Percentiles rank a stretch among this genome's conserved stretches.
phyloP scores from a whole-genome alignment of 2,888 invertebrate genomes.

The Lasioglossum oenotherae region DNA sequence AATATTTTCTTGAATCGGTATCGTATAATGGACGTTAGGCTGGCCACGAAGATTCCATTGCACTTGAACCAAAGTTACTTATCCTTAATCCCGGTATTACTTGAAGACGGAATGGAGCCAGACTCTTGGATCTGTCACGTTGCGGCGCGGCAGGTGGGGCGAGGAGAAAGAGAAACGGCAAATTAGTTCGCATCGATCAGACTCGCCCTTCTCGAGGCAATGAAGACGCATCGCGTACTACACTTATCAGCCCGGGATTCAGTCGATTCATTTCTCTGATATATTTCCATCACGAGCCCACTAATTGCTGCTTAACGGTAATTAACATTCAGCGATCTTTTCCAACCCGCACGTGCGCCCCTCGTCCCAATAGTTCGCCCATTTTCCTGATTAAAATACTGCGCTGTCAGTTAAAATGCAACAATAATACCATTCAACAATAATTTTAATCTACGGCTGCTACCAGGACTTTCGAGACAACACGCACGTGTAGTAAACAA shows the following conservation, averaged over 20 bases:
- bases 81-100: conserved; percentile 71
- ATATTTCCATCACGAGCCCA: background rate
- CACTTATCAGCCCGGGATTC: conserved; percentile 59
- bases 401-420: no score
- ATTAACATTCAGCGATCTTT: background rate
- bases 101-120: conserved; percentile 67
- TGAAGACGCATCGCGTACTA: conserved; percentile 60
- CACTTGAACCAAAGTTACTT: conserved; percentile 64
- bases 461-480: no score
- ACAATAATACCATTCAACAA: no score
- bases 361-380: background rate
- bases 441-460: no score
- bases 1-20: conserved; percentile 34
- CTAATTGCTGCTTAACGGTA: background rate
- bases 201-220: conserved; percentile 46
- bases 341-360: no score
- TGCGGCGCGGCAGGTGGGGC: conserved; percentile 16
- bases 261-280: conserved; percentile 65
- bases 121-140: conserved; percentile 66
- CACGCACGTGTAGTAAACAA: no score
- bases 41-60: conserved; percentile 61
- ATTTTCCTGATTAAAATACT: background rate
- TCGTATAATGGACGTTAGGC: conserved; percentile 47
- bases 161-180: conserved; percentile 56
- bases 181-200: conserved; percentile 72